Percentiles rank a stretch among this genome's conserved stretches.
Conservation (phyloP, 2,797 vertebrate genomes). For the Philypnodon macrostomus region DNA sequence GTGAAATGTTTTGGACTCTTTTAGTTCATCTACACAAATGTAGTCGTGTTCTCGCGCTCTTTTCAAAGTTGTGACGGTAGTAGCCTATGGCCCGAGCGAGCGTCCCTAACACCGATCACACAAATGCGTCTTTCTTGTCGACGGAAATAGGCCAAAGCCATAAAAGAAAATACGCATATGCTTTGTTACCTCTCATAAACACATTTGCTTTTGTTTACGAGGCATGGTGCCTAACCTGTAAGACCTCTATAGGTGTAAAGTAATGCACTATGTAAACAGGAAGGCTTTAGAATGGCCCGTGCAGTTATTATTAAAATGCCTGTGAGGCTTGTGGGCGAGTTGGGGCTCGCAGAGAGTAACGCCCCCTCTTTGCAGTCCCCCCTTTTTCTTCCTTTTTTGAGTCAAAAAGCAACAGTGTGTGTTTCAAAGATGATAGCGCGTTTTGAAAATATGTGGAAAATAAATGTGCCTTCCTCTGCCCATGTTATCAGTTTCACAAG, state of each 20-base stretch:
- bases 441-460: conserved; percentile 16
- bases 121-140: conserved; percentile 64
- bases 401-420: conserved; percentile 30
- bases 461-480: conserved; percentile 36
- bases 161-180: not conserved
- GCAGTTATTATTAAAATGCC: conserved; percentile 11
- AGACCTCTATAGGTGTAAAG: not conserved
- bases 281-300: conserved; percentile 26
- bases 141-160: conserved; percentile 31
- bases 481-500: conserved; percentile 43
- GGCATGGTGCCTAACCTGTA: not conserved
- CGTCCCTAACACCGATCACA: conserved; percentile 37
- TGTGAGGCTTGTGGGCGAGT: conserved; percentile 37
- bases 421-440: conserved; percentile 1
- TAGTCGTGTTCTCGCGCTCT: conserved; percentile 59
- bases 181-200: not conserved
- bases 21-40: conserved; percentile 8
- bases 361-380: not conserved
- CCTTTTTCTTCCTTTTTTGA: conserved; percentile 4
- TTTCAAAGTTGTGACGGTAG: conserved; percentile 50
- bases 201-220: not conserved
- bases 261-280: not conserved
- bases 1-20: not conserved
- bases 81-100: conserved; percentile 27
- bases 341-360: conserved; percentile 35